phyloP scores from a whole-genome alignment of 2,888 invertebrate genomes.

The Synanthedon myopaeformis region DNA sequence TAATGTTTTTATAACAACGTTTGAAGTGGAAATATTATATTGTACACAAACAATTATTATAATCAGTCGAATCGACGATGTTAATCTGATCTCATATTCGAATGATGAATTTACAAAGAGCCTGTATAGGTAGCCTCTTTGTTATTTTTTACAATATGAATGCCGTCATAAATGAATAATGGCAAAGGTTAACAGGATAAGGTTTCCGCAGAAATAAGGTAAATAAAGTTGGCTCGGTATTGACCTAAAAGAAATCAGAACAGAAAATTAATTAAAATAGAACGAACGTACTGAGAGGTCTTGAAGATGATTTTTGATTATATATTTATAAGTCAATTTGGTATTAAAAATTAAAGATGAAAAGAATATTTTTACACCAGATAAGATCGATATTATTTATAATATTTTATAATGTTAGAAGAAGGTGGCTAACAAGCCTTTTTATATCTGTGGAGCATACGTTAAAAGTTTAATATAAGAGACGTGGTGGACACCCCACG shows the following conservation, averaged over 20 bases:
- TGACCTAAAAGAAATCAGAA: constrained; percentile 1
- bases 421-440: too few relatives aligned
- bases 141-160: neutral
- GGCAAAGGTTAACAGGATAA: neutral
- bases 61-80: neutral
- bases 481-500: constrained; percentile 19
- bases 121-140: neutral
- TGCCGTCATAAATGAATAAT: neutral
- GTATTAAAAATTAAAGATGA: too few relatives aligned
- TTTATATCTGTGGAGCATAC: neutral
- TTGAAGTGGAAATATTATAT: too few relatives aligned
- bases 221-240: neutral
- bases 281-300: neutral
- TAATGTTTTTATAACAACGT: too few relatives aligned
- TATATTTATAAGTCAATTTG: too few relatives aligned
- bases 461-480: neutral
- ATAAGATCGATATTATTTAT: too few relatives aligned
- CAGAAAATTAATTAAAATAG: neutral
- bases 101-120: neutral
- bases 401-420: too few relatives aligned
- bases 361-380: too few relatives aligned
- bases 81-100: neutral
- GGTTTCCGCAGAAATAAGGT: neutral
- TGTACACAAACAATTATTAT: too few relatives aligned
- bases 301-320: too few relatives aligned